Evolutionary conservation across 2,888 invertebrate species (phyloP), one percentile per base, ranked within the genome.

Genomic region (Spisula solida): DNA sequence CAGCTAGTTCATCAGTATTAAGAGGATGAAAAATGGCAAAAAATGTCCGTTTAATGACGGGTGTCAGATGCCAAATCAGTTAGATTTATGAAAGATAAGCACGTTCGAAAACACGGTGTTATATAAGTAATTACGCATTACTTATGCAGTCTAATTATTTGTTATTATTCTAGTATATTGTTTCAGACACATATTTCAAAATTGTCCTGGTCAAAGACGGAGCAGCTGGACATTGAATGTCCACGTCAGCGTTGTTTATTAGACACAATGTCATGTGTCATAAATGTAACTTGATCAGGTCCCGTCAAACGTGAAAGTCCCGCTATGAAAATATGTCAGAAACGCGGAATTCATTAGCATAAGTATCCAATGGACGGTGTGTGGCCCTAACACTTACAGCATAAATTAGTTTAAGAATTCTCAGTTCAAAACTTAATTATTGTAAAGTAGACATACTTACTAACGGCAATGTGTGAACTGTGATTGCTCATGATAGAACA

Each of bases 181-280:
- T 66, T 14, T 31, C 75, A 75, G 34, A 75, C 75, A 75, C 75
- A 75, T 75, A 75, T 75, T 75, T 75, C 18, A 75, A 75, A 12
- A 1, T 6, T 14, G 14, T 14, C 34, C 29, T 75, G 25, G 16
- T 12, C 14, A 18, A 31, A 18, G 1, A 75, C 14, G 5, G 14
- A 14, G 12, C 31, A 12, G 75, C 25, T 70, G 78, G 75, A 31
- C 84, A 78, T 29, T 78, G 75, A 1, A 20, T 84, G 78, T 84
- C 78, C 20, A 29, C 18, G 31, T 78, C 51, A 55, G 18, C 55
- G 78, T 84, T 84, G 84, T 84, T 84, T 84, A 84, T 84, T 84
- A 47, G 84, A 55, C 84, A 25, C 34, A 18, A 31, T 84, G 84
- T 75, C 84, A 84, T 8, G 84, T 84, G 84, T 84, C 84, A 84